A percentile compares a stretch with the other conserved stretches of the same genome.
Conservation (phyloP, 2,888 invertebrate species). For the Drosophila diplacantha region DNA sequence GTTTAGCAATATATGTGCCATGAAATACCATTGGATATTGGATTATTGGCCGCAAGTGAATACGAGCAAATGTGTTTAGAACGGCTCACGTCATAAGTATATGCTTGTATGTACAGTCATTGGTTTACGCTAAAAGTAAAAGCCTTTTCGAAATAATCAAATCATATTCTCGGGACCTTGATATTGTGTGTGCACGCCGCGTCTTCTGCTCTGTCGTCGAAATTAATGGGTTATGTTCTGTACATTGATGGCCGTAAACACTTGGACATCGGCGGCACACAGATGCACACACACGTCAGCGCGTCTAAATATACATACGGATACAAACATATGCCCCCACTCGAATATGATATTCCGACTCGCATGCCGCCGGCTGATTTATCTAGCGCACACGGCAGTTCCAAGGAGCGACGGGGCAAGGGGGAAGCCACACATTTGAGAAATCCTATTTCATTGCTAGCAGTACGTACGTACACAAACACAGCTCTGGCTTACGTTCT, state of each 20-base stretch:
- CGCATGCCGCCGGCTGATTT: slow-evolving; percentile 48
- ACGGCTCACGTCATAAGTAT: slow-evolving; percentile 25
- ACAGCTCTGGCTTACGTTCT: slow-evolving; percentile 30
- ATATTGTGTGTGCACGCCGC: slow-evolving; percentile 34
- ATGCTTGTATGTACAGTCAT: slow-evolving; percentile 18
- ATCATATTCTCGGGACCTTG: slow-evolving; percentile 35
- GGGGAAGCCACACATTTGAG: slow-evolving; percentile 31
- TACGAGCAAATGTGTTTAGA: slow-evolving; percentile 13
- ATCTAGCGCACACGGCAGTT: slow-evolving; percentile 47
- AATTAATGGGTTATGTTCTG: slow-evolving; percentile 41
- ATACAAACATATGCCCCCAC: slow-evolving; percentile 37
- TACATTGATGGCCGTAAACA: slow-evolving; percentile 42
- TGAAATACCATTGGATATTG: slow-evolving; percentile 28
- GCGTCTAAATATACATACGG: slow-evolving; percentile 29
- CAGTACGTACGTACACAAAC: slow-evolving; percentile 12
- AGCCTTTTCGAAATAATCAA: slow-evolving; percentile 30
- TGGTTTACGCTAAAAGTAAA: slow-evolving; percentile 38
- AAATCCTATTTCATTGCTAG: slow-evolving; percentile 38
- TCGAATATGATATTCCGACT: slow-evolving; percentile 51
- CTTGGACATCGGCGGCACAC: slow-evolving; percentile 36
- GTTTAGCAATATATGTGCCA: slow-evolving; percentile 17
- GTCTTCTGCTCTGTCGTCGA: slow-evolving; percentile 36
- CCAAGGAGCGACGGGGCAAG: slow-evolving; percentile 30
- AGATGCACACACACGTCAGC: slow-evolving; percentile 30
- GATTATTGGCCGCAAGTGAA: slow-evolving; percentile 22